A percentile compares a stretch with the other conserved stretches of the same genome.
Evolutionary conservation across 2,888 invertebrate genomes (phyloP).

Genomic region (Dermolepida albohirtum): DNA sequence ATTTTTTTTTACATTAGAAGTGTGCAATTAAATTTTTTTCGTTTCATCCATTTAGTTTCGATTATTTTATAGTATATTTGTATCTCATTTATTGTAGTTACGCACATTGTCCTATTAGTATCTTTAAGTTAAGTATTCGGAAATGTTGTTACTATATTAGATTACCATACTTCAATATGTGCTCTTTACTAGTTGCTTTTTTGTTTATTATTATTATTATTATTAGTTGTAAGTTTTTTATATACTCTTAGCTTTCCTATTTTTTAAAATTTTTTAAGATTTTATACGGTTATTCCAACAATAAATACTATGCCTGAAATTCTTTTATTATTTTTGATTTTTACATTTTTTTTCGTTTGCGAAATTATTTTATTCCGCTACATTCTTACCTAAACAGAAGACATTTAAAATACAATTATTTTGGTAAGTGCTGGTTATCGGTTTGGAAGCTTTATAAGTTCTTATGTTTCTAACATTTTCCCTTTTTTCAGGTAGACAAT

Average conservation of each 20-base stretch:
- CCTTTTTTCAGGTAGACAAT: not conserved
- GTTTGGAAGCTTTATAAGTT: too few species aligned
- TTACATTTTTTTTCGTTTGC: too few species aligned
- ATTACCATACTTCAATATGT: too few species aligned
- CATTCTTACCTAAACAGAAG: too few species aligned
- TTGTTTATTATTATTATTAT: constrained; percentile 10
- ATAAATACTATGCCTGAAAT: constrained; percentile 8
- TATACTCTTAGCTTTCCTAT: constrained; percentile 19
- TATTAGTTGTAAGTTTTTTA: constrained; percentile 21
- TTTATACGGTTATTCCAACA: constrained; percentile 25
- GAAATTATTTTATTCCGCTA: too few species aligned
- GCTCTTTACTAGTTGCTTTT: too few species aligned
- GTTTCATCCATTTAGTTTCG: not conserved
- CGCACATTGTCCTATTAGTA: too few species aligned
- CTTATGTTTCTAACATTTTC: not conserved
- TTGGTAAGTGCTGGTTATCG: too few species aligned
- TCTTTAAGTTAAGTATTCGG: too few species aligned
- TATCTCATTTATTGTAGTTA: not conserved
- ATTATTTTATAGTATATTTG: not conserved
- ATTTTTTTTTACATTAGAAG: constrained; percentile 3
- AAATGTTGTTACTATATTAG: too few species aligned
- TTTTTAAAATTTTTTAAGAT: constrained; percentile 13
- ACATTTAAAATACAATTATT: too few species aligned
- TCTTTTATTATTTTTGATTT: too few species aligned
- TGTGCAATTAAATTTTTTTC: constrained; percentile 23